phyloP scores from a whole-genome alignment of 2,797 vertebrate genomes.

The Argya squamiceps region DNA sequence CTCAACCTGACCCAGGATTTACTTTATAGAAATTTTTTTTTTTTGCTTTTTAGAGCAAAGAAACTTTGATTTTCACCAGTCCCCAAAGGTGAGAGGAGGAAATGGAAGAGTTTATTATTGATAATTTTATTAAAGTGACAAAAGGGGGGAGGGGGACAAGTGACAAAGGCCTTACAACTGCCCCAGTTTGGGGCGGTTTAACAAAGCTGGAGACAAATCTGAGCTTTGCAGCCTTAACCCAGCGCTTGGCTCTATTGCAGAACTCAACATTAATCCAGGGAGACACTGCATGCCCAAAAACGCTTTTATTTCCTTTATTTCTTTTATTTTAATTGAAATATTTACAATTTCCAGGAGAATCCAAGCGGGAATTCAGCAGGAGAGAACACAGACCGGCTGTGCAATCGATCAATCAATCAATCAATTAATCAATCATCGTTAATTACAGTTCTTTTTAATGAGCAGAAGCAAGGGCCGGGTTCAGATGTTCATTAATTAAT shows the following conservation, averaged over 20 bases:
- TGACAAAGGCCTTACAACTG: accelerated
- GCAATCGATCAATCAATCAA: background rate
- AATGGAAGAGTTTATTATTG: background rate
- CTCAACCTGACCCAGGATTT: background rate
- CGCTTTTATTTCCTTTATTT: background rate
- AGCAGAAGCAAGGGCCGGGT: background rate
- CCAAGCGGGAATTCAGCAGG: conserved; percentile 64
- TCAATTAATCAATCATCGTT: background rate
- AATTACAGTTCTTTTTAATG: background rate
- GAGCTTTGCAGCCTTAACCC: no score
- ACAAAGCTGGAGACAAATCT: no score
- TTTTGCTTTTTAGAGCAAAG: background rate
- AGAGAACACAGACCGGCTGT: conserved; percentile 70
- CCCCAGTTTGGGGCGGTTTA: accelerated
- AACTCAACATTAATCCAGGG: accelerated
- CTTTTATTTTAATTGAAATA: background rate
- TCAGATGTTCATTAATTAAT: background rate
- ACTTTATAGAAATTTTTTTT: no score
- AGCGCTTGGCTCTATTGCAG: accelerated
- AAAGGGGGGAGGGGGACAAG: accelerated
- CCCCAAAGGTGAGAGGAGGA: background rate
- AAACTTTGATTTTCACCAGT: background rate
- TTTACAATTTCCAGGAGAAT: conserved; percentile 70
- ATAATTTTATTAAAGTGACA: background rate
- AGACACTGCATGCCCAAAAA: conserved; percentile 56